phyloP scores from a whole-genome alignment of 2,888 invertebrate genomes.

The Hyalella azteca region DNA sequence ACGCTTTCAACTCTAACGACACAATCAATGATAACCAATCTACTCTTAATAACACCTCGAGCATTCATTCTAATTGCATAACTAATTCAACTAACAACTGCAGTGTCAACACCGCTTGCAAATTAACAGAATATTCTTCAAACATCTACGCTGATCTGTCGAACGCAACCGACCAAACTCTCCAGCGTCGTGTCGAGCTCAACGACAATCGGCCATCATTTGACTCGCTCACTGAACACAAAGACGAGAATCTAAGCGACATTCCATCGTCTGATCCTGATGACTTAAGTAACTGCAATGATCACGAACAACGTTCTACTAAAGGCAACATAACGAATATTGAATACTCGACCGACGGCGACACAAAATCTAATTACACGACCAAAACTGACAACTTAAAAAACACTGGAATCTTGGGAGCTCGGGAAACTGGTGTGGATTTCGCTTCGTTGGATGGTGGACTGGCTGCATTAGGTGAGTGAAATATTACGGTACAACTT shows the following conservation, averaged over 20 bases:
- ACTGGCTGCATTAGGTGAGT: conserved; percentile 53
- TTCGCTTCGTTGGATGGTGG: conserved; percentile 51
- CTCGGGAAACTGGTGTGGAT: neutral
- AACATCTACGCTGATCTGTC: neutral
- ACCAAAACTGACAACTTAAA: neutral
- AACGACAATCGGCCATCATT: neutral
- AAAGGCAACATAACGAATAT: neutral
- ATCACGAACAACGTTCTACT: neutral
- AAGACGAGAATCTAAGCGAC: no score
- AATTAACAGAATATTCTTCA: neutral
- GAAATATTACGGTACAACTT: neutral
- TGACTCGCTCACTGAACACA: neutral
- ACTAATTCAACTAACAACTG: neutral
- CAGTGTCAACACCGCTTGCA: neutral
- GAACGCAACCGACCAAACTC: neutral
- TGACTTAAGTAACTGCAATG: conserved; percentile 17
- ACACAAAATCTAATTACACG: neutral
- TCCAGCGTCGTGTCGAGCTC: neutral
- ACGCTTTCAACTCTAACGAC: conserved; percentile 73
- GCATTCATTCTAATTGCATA: neutral
- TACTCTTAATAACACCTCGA: conserved; percentile 62
- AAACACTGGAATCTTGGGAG: neutral
- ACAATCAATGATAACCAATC: neutral
- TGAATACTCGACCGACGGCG: neutral
- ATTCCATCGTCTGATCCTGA: neutral